Percentiles rank a stretch among this genome's conserved stretches.
Conservation (phyloP, 2,797 vertebrate genomes). For the Rhinella marina region DNA sequence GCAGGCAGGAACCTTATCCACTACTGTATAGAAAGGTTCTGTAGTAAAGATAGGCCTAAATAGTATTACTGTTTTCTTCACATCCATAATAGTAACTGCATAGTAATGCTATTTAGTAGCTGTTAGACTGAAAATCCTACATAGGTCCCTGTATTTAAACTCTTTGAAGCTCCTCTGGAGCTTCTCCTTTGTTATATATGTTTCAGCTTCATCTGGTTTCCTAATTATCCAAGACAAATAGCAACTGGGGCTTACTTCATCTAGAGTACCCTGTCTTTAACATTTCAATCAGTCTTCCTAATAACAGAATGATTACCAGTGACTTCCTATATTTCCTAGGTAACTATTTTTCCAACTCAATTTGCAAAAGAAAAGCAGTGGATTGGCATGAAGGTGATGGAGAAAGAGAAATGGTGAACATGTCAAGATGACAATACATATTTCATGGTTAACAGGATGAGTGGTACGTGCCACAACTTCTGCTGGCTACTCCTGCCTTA, state of each 20-base stretch:
- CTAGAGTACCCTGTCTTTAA: slow-evolving; percentile 78
- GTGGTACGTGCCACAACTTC: slow-evolving; percentile 68
- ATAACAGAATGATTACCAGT: slow-evolving; percentile 64
- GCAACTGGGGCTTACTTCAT: slow-evolving; percentile 82
- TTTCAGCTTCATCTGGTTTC: slow-evolving; percentile 46
- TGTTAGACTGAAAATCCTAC: not conserved
- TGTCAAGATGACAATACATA: slow-evolving; percentile 81
- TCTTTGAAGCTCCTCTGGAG: not conserved
- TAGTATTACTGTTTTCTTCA: too few species aligned
- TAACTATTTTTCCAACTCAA: slow-evolving; percentile 60
- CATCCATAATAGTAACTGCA: too few species aligned
- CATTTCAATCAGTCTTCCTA: slow-evolving; percentile 67
- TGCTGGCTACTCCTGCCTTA: slow-evolving; percentile 69
- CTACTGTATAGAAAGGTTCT: too few species aligned
- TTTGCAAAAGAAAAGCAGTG: slow-evolving; percentile 73
- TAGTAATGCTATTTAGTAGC: too few species aligned
- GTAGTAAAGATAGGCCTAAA: too few species aligned
- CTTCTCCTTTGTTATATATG: slow-evolving; percentile 28
- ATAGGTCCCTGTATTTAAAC: not conserved
- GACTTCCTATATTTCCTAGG: slow-evolving; percentile 67
- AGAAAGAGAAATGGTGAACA: slow-evolving; percentile 74
- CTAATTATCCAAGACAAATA: slow-evolving; percentile 57
- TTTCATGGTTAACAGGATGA: slow-evolving; percentile 77
- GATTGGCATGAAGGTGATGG: slow-evolving; percentile 76
- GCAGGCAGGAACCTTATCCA: too few species aligned